Conservation (phyloP, 1,140 invertebrate genomes). For the Drosophila pseudoobscura region DNA sequence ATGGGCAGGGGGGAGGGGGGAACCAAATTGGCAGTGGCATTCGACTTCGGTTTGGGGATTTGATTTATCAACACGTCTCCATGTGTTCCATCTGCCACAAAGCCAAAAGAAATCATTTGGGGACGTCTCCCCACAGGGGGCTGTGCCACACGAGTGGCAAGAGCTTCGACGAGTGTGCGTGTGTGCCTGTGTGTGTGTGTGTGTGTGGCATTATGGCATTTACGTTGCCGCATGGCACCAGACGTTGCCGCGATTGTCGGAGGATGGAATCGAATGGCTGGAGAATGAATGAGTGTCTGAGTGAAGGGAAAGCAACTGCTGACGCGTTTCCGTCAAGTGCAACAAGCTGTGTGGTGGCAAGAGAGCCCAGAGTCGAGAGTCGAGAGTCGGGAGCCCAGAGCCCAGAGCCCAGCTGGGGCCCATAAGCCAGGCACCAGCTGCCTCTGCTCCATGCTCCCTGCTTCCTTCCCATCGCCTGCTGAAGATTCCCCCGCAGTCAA, state of each 20-base stretch:
- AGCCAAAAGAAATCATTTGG: conserved; percentile 57
- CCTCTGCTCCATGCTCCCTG: conserved; percentile 10
- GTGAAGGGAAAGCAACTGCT: conserved; percentile 35
- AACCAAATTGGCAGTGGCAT: conserved; percentile 25
- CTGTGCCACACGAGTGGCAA: conserved; percentile 17
- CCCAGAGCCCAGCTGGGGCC: not conserved
- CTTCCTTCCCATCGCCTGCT: conserved; percentile 14
- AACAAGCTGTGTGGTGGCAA: conserved; percentile 58
- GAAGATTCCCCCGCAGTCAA: conserved; percentile 49
- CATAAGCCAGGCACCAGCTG: conserved; percentile 27
- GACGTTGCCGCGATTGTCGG: conserved; percentile 57
- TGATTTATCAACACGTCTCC: conserved; percentile 77
- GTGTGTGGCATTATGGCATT: conserved; percentile 65
- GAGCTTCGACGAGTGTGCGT: not conserved
- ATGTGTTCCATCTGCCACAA: conserved; percentile 36
- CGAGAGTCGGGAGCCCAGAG: not conserved
- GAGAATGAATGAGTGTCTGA: too few relatives aligned
- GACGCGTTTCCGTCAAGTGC: conserved; percentile 80
- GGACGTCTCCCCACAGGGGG: conserved; percentile 64
- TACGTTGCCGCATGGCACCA: conserved; percentile 77
- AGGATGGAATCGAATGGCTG: too few relatives aligned
- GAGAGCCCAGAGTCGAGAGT: not conserved
- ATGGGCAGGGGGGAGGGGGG: too few relatives aligned
- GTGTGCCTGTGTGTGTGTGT: not conserved
- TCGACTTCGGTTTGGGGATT: conserved; percentile 71